Evolutionary conservation across 2,888 invertebrate species (phyloP).

Genomic region (Anaspis maculata): DNA sequence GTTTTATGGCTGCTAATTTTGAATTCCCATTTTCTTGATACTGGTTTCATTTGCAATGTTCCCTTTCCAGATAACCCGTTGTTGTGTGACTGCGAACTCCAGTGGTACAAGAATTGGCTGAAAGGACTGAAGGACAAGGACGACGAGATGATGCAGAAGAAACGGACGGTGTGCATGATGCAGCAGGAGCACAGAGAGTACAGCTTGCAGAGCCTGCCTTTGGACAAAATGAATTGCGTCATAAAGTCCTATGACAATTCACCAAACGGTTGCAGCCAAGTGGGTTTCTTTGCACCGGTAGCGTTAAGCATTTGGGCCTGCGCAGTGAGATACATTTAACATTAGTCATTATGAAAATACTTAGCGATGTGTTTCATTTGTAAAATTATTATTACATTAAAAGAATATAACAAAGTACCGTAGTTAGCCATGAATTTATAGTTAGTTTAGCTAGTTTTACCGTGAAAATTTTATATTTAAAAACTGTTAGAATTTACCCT

Average conservation of each 20-base stretch:
- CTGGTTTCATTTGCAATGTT: too few relatives aligned
- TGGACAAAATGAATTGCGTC: slow-evolving; percentile 76
- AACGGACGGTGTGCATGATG: slow-evolving; percentile 77
- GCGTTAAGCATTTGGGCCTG: slow-evolving; percentile 17
- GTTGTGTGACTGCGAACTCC: slow-evolving; percentile 78
- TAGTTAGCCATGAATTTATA: slow-evolving; percentile 9
- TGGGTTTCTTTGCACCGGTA: slow-evolving; percentile 10
- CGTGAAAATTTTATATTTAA: slow-evolving; percentile 15
- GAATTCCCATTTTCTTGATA: too few relatives aligned
- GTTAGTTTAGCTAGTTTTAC: slow-evolving; percentile 12
- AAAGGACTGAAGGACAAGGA: slow-evolving; percentile 70
- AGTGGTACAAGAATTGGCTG: slow-evolving; percentile 81
- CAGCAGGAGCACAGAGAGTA: slow-evolving; percentile 73
- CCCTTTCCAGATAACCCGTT: slow-evolving; percentile 78
- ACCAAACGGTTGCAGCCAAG: slow-evolving; percentile 7
- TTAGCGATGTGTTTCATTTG: slow-evolving; percentile 15
- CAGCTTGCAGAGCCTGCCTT: slow-evolving; percentile 70
- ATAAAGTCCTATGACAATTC: slow-evolving; percentile 45
- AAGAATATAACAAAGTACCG: background rate
- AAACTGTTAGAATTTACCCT: slow-evolving; percentile 15
- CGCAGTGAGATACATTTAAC: slow-evolving; percentile 24
- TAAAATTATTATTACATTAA: slow-evolving; percentile 10
- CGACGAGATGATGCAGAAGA: slow-evolving; percentile 83
- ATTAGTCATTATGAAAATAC: slow-evolving; percentile 12
- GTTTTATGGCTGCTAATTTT: too few relatives aligned